Conservation (phyloP, 2,113 vertebrate species). For the Chunga burmeisteri region DNA sequence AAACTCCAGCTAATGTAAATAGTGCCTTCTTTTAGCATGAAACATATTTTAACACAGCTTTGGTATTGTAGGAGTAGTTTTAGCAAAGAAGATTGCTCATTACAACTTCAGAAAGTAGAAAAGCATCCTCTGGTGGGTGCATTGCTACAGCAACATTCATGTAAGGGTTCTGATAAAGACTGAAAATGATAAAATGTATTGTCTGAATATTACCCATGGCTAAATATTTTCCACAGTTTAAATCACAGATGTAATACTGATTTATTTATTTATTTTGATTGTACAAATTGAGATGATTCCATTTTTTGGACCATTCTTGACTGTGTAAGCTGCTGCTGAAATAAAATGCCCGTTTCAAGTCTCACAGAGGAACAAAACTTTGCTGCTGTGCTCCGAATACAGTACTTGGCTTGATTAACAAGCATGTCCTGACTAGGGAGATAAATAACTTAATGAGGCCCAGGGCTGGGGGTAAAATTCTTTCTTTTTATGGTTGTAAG, state of each 20-base stretch:
- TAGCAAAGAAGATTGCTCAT: not conserved
- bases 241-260: not conserved
- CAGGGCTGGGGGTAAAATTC: constrained; percentile 43
- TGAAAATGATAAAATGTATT: not conserved
- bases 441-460: constrained; percentile 57
- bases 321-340: not conserved
- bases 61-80: not conserved
- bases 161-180: not conserved
- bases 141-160: not conserved
- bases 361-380: not conserved
- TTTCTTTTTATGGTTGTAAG: constrained; percentile 36
- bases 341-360: not conserved
- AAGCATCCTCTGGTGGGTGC: not conserved
- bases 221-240: not conserved
- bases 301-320: not conserved
- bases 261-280: not conserved
- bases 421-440: constrained; percentile 11
- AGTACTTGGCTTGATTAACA: constrained; percentile 52
- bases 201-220: not conserved
- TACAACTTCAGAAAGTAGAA: not conserved
- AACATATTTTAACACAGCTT: not conserved
- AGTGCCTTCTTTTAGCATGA: not conserved
- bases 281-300: not conserved
- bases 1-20: not conserved
- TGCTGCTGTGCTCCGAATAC: not conserved